Conservation (phyloP, 2,888 invertebrate species). For the Aethes cnicana region DNA sequence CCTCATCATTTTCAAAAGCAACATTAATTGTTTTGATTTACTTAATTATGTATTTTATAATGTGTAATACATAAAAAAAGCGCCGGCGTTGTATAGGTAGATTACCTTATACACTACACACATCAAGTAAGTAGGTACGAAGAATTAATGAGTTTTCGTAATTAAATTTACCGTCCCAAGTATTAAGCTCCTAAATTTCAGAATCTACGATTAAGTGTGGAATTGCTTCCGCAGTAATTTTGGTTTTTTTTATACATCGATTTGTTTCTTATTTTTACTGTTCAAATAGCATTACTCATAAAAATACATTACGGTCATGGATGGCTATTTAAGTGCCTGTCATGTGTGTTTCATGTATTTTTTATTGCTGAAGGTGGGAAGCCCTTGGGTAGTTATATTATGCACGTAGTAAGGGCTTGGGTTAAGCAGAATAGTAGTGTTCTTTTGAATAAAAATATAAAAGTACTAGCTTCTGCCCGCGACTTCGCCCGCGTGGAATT, state of each 20-base stretch:
- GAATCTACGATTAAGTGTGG: background rate
- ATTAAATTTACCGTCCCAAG: conserved; percentile 11
- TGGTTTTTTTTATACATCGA: background rate
- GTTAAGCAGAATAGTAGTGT: conserved; percentile 6
- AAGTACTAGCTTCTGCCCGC: no score
- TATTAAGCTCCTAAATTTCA: conserved; percentile 9
- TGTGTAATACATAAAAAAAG: no score
- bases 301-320: conserved; percentile 29
- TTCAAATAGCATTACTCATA: conserved; percentile 19
- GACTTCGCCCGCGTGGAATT: no score
- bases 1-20: background rate
- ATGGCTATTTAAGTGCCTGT: conserved; percentile 27
- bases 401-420: conserved; percentile 8
- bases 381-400: conserved; percentile 24
- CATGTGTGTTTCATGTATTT: conserved; percentile 25
- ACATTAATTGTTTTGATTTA: background rate
- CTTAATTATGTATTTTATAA: background rate
- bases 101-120: no score
- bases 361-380: conserved; percentile 27
- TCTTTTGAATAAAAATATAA: no score
- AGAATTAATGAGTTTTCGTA: conserved; percentile 18
- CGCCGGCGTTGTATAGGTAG: background rate
- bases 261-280: conserved; percentile 6
- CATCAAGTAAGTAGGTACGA: conserved; percentile 7
- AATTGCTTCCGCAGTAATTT: background rate